Evolutionary conservation across 2,888 invertebrate species (phyloP), one percentile per base, ranked within the genome.

Genomic region (Coecobrya sp.): DNA sequence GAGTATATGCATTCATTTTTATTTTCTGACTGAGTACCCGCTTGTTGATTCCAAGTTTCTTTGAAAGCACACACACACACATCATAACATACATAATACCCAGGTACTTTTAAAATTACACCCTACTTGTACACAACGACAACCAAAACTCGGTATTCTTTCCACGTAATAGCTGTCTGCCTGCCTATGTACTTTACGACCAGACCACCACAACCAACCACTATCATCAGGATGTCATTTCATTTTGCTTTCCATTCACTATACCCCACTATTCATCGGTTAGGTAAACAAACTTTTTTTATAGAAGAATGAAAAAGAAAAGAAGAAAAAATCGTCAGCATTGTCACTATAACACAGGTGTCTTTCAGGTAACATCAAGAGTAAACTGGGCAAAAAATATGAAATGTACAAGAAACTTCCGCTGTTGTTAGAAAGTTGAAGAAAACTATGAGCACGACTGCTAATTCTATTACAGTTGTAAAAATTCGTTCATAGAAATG

Each of bases 281-380:
- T 62, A 42, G 25, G 65, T 22, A 65, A 84, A 65, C 84, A 84
- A 84, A 84, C 84, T 65, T 84, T 84, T n/a, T 65, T 45, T 45
- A 65, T 62, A 22, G 25, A 45, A 82, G 45, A 19, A 82, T 49
- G 49, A 25, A 49, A 52, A 55, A 27, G 22, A 55, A 59, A 52
- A 79, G 55, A 81, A 84, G 30, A 62, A 42, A 84, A 65, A 65
- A n/a, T 8, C 22, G 36, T 84, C 19, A 45, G 8, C 22, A n/a
- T 65, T 65, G 42, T 45, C 76, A 49, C 45, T 25, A 19, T 73
- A 25, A 30, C 42, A 59, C 36, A 84, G 65, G 84, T 65, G 84
- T 84, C 45, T 65, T 84, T 84, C 62, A 45, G 45, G 62, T 65
- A 45, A 49, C 25, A 25, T 62, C 25, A 45, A 36, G 55, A 81